Evolutionary conservation across 2,113 vertebrate genomes (phyloP).

Genomic region (Pogonocichla stellata): DNA sequence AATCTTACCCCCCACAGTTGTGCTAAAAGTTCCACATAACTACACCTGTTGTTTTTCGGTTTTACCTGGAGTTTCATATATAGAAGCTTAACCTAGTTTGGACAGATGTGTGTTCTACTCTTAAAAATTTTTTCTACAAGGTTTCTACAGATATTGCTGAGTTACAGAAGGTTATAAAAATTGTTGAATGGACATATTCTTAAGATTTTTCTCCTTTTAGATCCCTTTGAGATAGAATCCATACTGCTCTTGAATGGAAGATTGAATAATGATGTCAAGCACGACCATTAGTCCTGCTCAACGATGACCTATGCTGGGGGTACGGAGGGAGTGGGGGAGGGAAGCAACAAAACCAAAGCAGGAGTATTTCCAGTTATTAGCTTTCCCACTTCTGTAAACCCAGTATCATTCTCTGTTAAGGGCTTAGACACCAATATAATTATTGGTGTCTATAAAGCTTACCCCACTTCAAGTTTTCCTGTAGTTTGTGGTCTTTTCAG

Average conservation of each 20-base stretch:
- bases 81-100: neutral
- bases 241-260: neutral
- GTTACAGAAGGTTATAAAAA: neutral
- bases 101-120: neutral
- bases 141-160: neutral
- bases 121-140: neutral
- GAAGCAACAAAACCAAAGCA: neutral
- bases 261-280: neutral
- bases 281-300: neutral
- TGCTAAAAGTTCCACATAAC: neutral
- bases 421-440: neutral
- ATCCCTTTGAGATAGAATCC: neutral
- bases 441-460: neutral
- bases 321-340: neutral
- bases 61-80: neutral
- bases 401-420: neutral
- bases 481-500: neutral
- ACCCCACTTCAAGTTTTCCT: neutral
- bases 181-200: neutral
- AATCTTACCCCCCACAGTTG: neutral
- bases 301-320: rapidly evolving
- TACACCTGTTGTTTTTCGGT: neutral
- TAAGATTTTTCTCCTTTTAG: neutral
- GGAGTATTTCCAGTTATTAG: neutral
- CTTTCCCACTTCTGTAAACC: neutral